Base-by-base conservation (phyloP, 1,140 invertebrate species). In the Octopus bimaculoides region DNA sequence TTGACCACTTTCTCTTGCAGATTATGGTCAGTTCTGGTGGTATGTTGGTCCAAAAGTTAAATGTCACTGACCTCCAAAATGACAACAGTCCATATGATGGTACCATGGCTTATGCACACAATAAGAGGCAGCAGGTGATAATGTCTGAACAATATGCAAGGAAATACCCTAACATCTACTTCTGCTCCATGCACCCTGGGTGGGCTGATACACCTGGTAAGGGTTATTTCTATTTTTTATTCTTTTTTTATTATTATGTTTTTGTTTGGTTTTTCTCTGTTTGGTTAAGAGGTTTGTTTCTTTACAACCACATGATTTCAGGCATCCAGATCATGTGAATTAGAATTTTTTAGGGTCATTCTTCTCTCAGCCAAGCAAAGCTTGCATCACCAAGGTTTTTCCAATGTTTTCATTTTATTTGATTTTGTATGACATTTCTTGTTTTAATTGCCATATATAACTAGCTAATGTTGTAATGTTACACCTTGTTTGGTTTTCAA, bases 1-100 rank as follows among this genome's bases (percentile, higher is more conserved):
- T 55, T 79, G 53, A 66, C 66, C n/a, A 54, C 81, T 26, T 82
- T 79, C 79, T 81, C 77, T 79, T 81, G 14, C 81, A 90, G 83
- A 87, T 92, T 61, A 91, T 86, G 17, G 90, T 92, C 0, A 89
- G 90, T 52, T 92, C 91, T n/a, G 92, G 91, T 12, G 91, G 92
- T 4, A 92, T 92, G 91, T 81, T 91, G 73, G 86, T 89, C 4
- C 90, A 91, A 79, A 91, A 91, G 77, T 83, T 92, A 52, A 86
- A 91, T 80, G 77, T 86, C 8, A 84, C 85, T 54, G 91, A 92
- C 84, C 83, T 92, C 5, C 91, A 92, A 83, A 90, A 88, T 84
- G 84, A 86, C 80, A 88, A 89, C 81, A 86, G 85, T 54, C 86
- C 87, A 5, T 92, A 90, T 88, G 90, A 92, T 83, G 91, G 91